Evolutionary conservation across 2,797 vertebrate species (phyloP), one percentile per base, ranked within the genome.

Genomic region (Margarornis squamiger): DNA sequence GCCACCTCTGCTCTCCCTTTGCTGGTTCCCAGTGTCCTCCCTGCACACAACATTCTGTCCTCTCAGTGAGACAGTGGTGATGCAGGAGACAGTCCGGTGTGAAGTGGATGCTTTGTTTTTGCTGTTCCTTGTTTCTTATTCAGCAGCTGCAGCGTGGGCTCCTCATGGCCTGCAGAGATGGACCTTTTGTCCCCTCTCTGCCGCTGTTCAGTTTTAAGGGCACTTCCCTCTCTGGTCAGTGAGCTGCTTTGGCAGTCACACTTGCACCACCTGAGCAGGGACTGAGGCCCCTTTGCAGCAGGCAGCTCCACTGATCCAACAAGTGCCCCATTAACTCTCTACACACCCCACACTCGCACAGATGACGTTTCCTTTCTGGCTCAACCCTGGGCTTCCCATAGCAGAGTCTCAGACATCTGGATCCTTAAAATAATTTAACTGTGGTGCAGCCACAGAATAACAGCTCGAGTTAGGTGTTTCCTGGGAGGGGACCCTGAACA

Each of bases 71-170:
- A 26, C 7, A 18, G 17, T 41, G 13, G 15, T 58, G 3, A 18
- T 4, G 0, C 26, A 63, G 49, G 45, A 63, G 54, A 5, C 17
- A 4, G 12, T 34, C 8, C 0, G 1, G 5, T n/a, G 14, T 46
- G 57, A 36, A 15, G 16, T 9, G 4, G 4, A 54, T 77, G 9
- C 27, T 83, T 52, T 6, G n/a, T 41, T 55, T 74, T 34, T 51
- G 24, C 12, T 72, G 22, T 48, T 68, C 29, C 26, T 62, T 32
- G 20, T 55, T 68, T 49, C 46, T 38, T 54, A 20, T 8, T 57
- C 19, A 38, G 20, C 3, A 3, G 6, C 6, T 59, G 0, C 0
- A 2, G 7, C 2, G 0, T 29, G 23, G 30, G 34, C 26, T 62
- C 3, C 17, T 43, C 16, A 6, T 0, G 2, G 29, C 18, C 30